Evolutionary conservation across 2,888 invertebrate species (phyloP), one percentile per base, ranked within the genome.

Genomic region (Seira musarum): DNA sequence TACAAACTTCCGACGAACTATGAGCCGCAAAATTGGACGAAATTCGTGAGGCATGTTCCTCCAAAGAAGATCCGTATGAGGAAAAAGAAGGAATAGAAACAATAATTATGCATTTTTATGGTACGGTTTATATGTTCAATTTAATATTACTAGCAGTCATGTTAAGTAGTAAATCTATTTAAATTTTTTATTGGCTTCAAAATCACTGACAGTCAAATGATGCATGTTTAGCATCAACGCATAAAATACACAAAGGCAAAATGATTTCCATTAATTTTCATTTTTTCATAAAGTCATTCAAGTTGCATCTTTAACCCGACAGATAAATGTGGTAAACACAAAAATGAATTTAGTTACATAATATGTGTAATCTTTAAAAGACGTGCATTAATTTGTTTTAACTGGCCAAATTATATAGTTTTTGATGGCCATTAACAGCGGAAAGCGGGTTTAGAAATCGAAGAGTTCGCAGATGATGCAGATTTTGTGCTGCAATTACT

Each of bases 11-110:
- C 79, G 15, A 70, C 72, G 1, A 30, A 79, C 1, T 84, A 84
- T 65, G 46, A 60, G 1, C 81, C 84, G 1, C 35, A 1, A 5
- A 84, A 82, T 68, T 65, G n/a, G 19, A 66, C 30, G 2, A 76
- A 68, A 6, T 82, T 82, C 65, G 84, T 82, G 8, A 73, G 72
- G 57, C 1, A 40, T 10, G 70, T 84, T n/a, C 82, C 84, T n/a
- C 67, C 66, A 1, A 82, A 82, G 60, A 84, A 80, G 17, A 53
- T 49, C 15, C 65, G 30, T 13, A 84, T 60, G 70, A 84, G 79
- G 49, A 84, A 81, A 76, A 72, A 68, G 30, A 81, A 78, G 25
- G 67, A 74, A 10, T 72, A 69, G 57, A 40, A 17, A 17, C n/a
- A n/a, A n/a, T n/a, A n/a, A n/a, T n/a, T n/a, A n/a, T n/a, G n/a